Percentiles rank a stretch among this genome's conserved stretches.
These are phyloP conservation scores for Platycnemis pennipes DNA, from an alignment of 2,888 invertebrate genomes.

Conservation along the genomic window DNA sequence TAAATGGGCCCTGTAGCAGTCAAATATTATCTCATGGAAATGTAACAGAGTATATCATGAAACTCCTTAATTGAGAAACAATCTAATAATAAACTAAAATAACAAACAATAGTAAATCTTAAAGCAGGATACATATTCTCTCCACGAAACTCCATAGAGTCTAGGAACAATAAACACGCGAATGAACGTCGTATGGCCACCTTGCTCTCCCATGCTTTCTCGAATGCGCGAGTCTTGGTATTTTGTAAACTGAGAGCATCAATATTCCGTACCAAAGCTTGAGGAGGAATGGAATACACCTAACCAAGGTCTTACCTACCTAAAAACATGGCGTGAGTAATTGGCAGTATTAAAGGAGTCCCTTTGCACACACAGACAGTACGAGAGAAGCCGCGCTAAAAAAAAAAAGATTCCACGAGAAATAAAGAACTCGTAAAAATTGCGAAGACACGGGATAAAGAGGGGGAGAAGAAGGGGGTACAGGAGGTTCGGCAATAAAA, in stretches of 20 bases:
- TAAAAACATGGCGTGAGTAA: background rate
- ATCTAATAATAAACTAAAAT: too few relatives aligned
- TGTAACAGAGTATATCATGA: too few relatives aligned
- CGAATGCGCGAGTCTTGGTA: background rate
- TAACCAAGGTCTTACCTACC: background rate
- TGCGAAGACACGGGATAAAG: background rate
- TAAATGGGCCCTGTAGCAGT: too few relatives aligned
- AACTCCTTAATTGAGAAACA: too few relatives aligned
- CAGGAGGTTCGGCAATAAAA: slow-evolving; percentile 48
- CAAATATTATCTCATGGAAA: too few relatives aligned
- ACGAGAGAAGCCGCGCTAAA: background rate
- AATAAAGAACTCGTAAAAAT: slow-evolving; percentile 15
- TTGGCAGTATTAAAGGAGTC: background rate
- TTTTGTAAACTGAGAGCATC: background rate
- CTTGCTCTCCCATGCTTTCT: background rate
- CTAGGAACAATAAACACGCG: background rate
- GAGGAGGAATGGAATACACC: background rate
- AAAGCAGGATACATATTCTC: background rate
- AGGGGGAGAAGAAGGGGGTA: too few relatives aligned
- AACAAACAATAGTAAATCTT: too few relatives aligned
- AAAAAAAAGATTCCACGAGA: background rate
- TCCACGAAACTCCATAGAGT: background rate
- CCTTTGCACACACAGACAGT: background rate
- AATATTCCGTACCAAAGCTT: background rate
- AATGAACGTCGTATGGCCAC: background rate